A percentile compares a stretch with the other conserved stretches of the same genome.
Conservation (phyloP, 2,113 vertebrate genomes). For the Mobula birostris region DNA sequence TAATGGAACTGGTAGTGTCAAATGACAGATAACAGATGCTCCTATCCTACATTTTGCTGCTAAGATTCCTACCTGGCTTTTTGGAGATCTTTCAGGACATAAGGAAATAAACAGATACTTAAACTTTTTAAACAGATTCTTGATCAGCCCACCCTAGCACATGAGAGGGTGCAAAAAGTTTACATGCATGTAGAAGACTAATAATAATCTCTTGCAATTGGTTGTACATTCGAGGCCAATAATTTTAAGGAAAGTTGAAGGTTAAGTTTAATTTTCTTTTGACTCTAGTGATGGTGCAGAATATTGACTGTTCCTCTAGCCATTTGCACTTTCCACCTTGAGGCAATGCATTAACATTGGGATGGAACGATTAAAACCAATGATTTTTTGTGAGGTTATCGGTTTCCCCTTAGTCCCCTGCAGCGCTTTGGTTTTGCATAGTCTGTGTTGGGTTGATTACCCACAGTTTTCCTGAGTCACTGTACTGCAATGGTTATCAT, state of each 20-base stretch:
- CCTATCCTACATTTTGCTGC: too few species aligned
- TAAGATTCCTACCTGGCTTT: too few species aligned
- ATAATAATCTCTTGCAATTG: not conserved
- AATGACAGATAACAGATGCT: too few species aligned
- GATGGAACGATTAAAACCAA: not conserved
- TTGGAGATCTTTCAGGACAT: too few species aligned
- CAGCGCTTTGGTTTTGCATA: not conserved
- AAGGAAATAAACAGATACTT: too few species aligned
- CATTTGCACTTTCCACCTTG: not conserved
- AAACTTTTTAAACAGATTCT: not conserved
- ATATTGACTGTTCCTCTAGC: not conserved
- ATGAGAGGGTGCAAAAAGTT: not conserved
- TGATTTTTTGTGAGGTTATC: conserved; percentile 11
- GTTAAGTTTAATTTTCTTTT: not conserved
- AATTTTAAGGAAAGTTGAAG: not conserved
- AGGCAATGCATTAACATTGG: not conserved
- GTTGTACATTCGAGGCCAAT: not conserved
- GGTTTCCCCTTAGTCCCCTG: not conserved
- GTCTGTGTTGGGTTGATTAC: not conserved
- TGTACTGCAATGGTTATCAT: not conserved
- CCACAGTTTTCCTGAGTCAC: not conserved
- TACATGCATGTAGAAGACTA: not conserved
- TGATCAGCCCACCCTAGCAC: not conserved
- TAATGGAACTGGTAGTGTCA: too few species aligned
- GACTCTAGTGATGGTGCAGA: conserved; percentile 4